Evolutionary conservation across 2,113 vertebrate species (phyloP), one percentile per base, ranked within the genome.

Genomic region (Engraulis encrasicolus): DNA sequence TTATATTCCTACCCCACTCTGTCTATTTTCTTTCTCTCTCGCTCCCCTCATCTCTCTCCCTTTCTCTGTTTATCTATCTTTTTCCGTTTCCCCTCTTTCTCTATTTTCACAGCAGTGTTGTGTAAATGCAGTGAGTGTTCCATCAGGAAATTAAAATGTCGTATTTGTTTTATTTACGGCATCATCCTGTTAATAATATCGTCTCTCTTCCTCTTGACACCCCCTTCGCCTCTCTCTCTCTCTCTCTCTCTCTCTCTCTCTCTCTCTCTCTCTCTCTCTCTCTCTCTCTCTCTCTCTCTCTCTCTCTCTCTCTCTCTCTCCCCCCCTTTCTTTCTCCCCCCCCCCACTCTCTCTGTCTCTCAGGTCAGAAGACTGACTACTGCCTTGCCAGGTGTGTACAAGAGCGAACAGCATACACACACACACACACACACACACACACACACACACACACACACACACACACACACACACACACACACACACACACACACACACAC

Each of bases 321-420:
- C 85, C 50, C 48, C 85, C 86, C 87, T 84, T 66, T 85, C 79
- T 90, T 91, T 92, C 87, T 89, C 82, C 90, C 78, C 85, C 88
- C 88, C 89, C 86, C 91, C 23, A 45, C 71, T 86, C 80, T 90
- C 91, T 92, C 86, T 89, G 81, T 38, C 37, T 20, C 27, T 78
- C 91, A 99, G 98, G 97, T 96, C 98, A 99, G 84, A 95, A 97
- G 91, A 96, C 96, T 0, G 98, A 99, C 90, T 98, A 97, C 87
- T 98, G 96, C 92, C 94, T 97, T 88, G 96, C 96, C 95, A 98
- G 98, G 98, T 99, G 94, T 91, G 97, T 95, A 88, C 86, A 91
- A 52, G 18, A 52, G 88, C 89, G 84, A 80, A 79, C 84, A 89
- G 90, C 36, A 52, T 66, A 84, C 19, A 1, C 50, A 52, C 18